Evolutionary conservation across 2,888 invertebrate genomes (phyloP), one percentile per base, ranked within the genome.

Genomic region (Oegoconia quadripuncta): DNA sequence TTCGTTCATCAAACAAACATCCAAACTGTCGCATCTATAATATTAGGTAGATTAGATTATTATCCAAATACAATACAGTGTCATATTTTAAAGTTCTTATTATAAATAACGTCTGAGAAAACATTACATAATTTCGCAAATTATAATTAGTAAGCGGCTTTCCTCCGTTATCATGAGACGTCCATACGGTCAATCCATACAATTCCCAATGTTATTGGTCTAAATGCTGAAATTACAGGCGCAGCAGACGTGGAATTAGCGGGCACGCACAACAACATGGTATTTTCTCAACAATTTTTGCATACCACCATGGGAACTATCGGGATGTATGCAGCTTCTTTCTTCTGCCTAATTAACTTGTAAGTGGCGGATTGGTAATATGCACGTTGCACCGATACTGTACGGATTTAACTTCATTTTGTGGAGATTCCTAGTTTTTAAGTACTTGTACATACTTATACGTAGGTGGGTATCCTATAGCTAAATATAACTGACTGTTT

Each of bases 211-310:
- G 58, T 62, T 68, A 70, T 64, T 53, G 58, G 52, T 59, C 69
- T 80, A 82, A 79, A 83, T 71, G 81, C 70, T 73, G 72, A 75
- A 75, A 81, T 80, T 81, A 75, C 74, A 50, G 53, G 51, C 59
- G 51, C 28, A 17, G 45, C 56, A 59, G 49, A 40, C 42, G 42
- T 50, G 59, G 63, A 67, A 81, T 82, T 80, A 80, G 70, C 78
- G 55, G 59, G 69, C 82, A 81, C 81, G 74, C 83, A 81, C 71
- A 66, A 64, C 66, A 56, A 45, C 34, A 51, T 53, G 70, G 74
- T 74, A 77, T 81, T 73, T 81, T 84, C 83, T 76, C 83, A 84
- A 82, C 83, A 82, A 83, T 86, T 86, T 84, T 76, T 83, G 84
- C 84, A 84, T 84, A 75, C 83, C 84, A 52, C 60, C 76, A 61